Evolutionary conservation across 2,888 invertebrate species (phyloP), one percentile per base, ranked within the genome.

Genomic region (Hermaeophaga mercurialis): DNA sequence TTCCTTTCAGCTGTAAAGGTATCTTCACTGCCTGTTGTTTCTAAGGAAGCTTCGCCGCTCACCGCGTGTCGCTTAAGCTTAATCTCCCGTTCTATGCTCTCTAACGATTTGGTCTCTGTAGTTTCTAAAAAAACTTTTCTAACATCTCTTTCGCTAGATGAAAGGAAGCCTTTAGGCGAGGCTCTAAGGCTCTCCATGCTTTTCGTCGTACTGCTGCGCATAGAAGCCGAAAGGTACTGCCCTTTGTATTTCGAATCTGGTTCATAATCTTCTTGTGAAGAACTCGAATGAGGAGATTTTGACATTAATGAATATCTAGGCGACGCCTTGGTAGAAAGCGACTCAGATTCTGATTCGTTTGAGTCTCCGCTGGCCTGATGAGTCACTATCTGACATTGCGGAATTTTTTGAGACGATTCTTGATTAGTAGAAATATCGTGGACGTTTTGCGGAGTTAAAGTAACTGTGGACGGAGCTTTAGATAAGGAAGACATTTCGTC

Each of bases 171-270:
- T 81, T 61, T 83, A 75, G 70, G 83, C 54, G 81, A 79, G 47
- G 83, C 82, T 69, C 87, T 80, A 66, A 88, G 80, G 68, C 86
- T 86, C 72, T 88, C 88, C 88, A 88, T 88, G 17, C 88, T 88
- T 56, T 85, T 81, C 44, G 86, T 84, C 0, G 84, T 81, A 72
- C 85, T 84, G 58, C 83, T 76, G 34, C 61, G 66, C 14, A 56
- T 69, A 62, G 53, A 36, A 1, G 84, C 82, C 6, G 79, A 80
- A 56, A 85, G 73, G 67, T 81, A 84, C 62, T 84, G 83, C 12
- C 81, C 81, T 26, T 81, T 75, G 31, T 61, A 61, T 64, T 84
- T 83, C 24, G 82, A 77, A 66, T 86, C 85, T 26, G 84, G 83
- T 57, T 83, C 83, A 66, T 82, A 83, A 66, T 88, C 87, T 71